Percentiles rank a stretch among this genome's conserved stretches.
phyloP scores from a whole-genome alignment of 2,797 vertebrate species.

The Streptopelia turtur region DNA sequence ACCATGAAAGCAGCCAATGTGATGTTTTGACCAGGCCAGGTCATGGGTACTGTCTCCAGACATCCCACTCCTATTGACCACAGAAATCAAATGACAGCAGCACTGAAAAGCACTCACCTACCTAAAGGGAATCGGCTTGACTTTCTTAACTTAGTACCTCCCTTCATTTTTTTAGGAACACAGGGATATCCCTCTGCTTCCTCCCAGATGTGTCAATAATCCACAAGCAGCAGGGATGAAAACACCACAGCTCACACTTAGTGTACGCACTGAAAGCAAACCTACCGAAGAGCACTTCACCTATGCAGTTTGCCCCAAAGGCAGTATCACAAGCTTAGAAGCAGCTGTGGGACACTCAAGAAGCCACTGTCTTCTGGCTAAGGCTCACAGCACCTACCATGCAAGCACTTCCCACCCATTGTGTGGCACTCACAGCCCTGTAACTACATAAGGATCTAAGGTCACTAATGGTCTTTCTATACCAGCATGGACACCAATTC shows the following conservation, averaged over 20 bases:
- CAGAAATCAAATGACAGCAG: neutral
- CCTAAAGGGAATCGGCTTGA: neutral
- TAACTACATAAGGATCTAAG: neutral
- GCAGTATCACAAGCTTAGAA: neutral
- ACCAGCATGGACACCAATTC: neutral
- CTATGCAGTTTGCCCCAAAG: neutral
- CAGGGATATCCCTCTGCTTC: neutral
- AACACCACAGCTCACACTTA: neutral
- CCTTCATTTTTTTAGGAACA: neutral
- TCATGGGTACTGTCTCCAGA: neutral
- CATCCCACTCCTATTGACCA: neutral
- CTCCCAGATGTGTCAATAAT: neutral
- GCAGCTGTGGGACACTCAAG: neutral
- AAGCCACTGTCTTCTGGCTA: neutral
- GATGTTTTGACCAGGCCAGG: neutral
- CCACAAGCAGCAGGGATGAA: neutral
- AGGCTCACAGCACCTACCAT: fast-evolving
- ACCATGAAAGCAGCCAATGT: neutral
- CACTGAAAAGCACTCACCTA: neutral
- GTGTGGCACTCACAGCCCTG: fast-evolving
- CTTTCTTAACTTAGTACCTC: neutral
- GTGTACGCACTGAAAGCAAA: neutral
- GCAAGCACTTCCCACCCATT: neutral
- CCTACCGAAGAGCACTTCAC: neutral
- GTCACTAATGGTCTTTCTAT: neutral